These are phyloP conservation scores for Bungarus multicinctus DNA, from an alignment of 2,113 vertebrate species.

Conservation along the genomic window DNA sequence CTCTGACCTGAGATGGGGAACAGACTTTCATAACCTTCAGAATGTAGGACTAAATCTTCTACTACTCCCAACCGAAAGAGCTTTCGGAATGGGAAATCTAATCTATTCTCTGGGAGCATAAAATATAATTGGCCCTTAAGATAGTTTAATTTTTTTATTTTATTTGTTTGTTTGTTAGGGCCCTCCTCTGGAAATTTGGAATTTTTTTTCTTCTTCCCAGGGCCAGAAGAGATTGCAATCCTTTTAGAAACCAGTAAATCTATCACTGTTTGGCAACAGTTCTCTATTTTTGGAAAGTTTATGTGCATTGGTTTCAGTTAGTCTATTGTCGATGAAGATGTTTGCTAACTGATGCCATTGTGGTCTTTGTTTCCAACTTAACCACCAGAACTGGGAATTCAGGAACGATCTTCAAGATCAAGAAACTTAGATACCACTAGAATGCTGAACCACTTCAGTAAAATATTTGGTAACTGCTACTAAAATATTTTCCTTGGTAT, in stretches of 20 bases:
- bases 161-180: background rate
- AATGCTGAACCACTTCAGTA: slow-evolving; percentile 37
- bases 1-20: background rate
- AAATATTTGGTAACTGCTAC: slow-evolving; percentile 30
- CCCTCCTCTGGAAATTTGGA: background rate
- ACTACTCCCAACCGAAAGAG: background rate
- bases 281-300: background rate
- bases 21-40: background rate
- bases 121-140: background rate
- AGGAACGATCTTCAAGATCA: background rate
- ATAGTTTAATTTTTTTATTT: background rate
- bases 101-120: background rate
- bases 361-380: slow-evolving; percentile 37
- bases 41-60: background rate
- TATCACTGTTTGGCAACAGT: background rate
- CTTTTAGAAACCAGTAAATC: background rate
- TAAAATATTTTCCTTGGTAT: slow-evolving; percentile 61
- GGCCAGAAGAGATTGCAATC: rapidly evolving
- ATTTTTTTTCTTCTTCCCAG: background rate
- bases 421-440: slow-evolving; percentile 2
- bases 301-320: background rate
- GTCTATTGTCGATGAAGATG: background rate
- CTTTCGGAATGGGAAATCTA: background rate
- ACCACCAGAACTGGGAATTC: slow-evolving; percentile 12
- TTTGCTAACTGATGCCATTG: background rate